Percentiles rank a stretch among this genome's conserved stretches.
Conservation (phyloP, 1,140 invertebrate genomes). For the Hycleus cichorii region DNA sequence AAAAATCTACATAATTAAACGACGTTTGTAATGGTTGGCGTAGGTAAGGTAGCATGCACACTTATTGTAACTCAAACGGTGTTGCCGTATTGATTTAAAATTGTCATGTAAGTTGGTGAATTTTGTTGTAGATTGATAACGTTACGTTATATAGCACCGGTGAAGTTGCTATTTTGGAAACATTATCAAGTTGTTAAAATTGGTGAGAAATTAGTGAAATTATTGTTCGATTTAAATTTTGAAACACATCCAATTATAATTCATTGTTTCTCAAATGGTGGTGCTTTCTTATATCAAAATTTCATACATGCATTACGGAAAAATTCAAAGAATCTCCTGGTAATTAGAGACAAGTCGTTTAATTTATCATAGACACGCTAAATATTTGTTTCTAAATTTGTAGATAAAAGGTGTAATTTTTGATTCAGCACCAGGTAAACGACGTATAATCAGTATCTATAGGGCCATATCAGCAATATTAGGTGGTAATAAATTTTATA, state of each 20-base stretch:
- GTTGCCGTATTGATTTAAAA: not conserved
- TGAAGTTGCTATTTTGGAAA: slow-evolving; percentile 58
- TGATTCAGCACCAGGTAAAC: slow-evolving; percentile 64
- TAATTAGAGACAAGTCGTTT: slow-evolving; percentile 17
- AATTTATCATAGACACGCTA: not conserved
- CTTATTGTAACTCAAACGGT: no score
- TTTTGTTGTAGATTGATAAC: slow-evolving; percentile 58
- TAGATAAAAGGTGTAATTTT: slow-evolving; percentile 66
- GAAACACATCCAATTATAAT: slow-evolving; percentile 67
- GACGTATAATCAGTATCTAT: slow-evolving; percentile 49
- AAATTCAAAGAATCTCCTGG: slow-evolving; percentile 43
- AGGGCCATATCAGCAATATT: slow-evolving; percentile 55
- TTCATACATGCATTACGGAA: slow-evolving; percentile 52
- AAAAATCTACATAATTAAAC: no score
- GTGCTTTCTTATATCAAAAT: slow-evolving; percentile 60
- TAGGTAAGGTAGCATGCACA: no score
- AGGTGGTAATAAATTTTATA: slow-evolving; percentile 46
- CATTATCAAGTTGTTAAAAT: slow-evolving; percentile 52
- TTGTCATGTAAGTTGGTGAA: not conserved
- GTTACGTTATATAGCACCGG: slow-evolving; percentile 62
- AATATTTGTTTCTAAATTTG: slow-evolving; percentile 19
- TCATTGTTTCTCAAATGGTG: slow-evolving; percentile 76
- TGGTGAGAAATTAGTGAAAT: slow-evolving; percentile 58
- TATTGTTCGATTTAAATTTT: slow-evolving; percentile 59
- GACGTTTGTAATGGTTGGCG: no score